phyloP scores from a whole-genome alignment of 30 jellyfish, hydroid and myxozoan genomes.

The Aurelia sp. region DNA sequence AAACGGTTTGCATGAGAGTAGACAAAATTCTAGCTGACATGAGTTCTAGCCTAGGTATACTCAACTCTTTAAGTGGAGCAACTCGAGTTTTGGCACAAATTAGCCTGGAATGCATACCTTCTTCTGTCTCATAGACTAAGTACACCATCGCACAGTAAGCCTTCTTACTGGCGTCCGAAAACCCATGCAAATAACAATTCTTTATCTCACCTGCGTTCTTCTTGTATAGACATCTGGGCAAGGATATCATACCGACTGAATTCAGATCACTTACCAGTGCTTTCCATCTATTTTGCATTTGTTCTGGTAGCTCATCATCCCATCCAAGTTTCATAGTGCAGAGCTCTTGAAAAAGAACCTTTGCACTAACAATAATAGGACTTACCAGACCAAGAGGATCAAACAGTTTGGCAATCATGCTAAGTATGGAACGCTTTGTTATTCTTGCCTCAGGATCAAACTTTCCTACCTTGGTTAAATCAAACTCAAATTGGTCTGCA shows the following conservation, averaged over 20 bases:
- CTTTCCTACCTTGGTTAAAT: too few relatives aligned
- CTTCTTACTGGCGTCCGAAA: too few relatives aligned
- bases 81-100: slow-evolving; percentile 50
- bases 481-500: too few relatives aligned
- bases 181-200: too few relatives aligned
- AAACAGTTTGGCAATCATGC: slow-evolving; percentile 53
- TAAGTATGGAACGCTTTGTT: slow-evolving; percentile 40
- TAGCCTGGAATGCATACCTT: slow-evolving; percentile 9
- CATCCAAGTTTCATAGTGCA: slow-evolving; percentile 67
- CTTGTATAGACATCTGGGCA: slow-evolving; percentile 36
- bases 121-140: slow-evolving; percentile 20
- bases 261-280: slow-evolving; percentile 17
- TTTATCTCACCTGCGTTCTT: too few relatives aligned
- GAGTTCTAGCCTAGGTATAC: slow-evolving; percentile 50
- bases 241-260: slow-evolving; percentile 2
- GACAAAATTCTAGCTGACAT: slow-evolving; percentile 33
- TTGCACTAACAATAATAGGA: slow-evolving; percentile 36
- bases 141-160: too few relatives aligned
- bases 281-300: slow-evolving; percentile 19
- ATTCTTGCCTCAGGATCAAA: too few relatives aligned
- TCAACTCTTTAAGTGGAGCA: slow-evolving; percentile 27
- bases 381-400: slow-evolving; percentile 65
- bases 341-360: slow-evolving; percentile 29
- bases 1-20: slow-evolving; percentile 35
- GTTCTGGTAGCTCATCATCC: slow-evolving; percentile 63